Evolutionary conservation across 2,797 vertebrate species (phyloP).

Genomic region (Cichlasoma orientale): DNA sequence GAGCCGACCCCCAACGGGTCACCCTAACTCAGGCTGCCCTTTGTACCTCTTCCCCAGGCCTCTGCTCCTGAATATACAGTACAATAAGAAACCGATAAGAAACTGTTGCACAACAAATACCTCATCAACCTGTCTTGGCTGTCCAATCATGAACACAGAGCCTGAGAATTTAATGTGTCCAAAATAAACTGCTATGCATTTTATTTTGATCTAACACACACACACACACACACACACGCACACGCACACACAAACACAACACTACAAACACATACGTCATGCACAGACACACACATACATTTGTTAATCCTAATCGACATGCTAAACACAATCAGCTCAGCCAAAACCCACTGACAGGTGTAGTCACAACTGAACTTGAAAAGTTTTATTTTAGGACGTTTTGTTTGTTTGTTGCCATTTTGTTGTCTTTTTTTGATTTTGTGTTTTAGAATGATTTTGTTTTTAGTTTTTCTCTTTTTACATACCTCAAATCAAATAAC

Average conservation of each 20-base stretch:
- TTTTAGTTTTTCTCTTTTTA: constrained; percentile 74
- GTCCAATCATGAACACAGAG: constrained; percentile 70
- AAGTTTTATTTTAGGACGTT: constrained; percentile 77
- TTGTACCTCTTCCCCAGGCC: constrained; percentile 48
- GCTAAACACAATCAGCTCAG: constrained; percentile 84
- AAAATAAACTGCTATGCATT: constrained; percentile 69
- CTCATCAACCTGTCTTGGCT: constrained; percentile 81
- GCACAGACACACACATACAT: constrained; percentile 23
- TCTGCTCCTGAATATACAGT: constrained; percentile 63
- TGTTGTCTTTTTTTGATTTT: constrained; percentile 67
- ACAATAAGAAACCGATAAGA: constrained; percentile 69
- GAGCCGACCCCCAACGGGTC: constrained; percentile 91
- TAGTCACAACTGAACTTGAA: constrained; percentile 83
- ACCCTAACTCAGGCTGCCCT: constrained; percentile 77
- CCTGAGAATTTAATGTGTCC: constrained; percentile 60
- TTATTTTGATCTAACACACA: constrained; percentile 29
- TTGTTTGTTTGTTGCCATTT: constrained; percentile 79
- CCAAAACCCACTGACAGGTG: constrained; percentile 81
- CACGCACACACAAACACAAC: constrained; percentile 13
- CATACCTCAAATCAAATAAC: constrained; percentile 82
- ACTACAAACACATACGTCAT: constrained; percentile 33
- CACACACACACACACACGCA: constrained; percentile 10
- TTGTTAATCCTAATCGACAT: constrained; percentile 58
- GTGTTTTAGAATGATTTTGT: constrained; percentile 73
- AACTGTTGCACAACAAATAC: constrained; percentile 85